These are phyloP conservation scores for Hymenopus coronatus DNA, from an alignment of 2,888 invertebrate species.

Conservation along the genomic window DNA sequence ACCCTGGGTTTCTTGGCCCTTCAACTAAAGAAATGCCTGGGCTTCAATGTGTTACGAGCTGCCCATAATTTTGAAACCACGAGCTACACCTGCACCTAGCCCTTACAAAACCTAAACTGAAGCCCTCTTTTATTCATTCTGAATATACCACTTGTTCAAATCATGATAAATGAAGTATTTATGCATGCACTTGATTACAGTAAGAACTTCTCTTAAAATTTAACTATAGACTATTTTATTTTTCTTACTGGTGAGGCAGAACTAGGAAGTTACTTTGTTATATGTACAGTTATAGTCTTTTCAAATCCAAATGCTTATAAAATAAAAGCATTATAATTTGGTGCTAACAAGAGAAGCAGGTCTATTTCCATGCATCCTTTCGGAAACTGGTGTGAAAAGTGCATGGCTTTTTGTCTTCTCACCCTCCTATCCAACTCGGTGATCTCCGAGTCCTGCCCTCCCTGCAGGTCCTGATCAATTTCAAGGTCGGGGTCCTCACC, in stretches of 20 bases:
- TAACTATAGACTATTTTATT: not conserved
- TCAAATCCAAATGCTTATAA: not conserved
- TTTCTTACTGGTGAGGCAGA: not conserved
- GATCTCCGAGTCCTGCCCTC: slow-evolving; percentile 44
- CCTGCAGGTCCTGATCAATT: slow-evolving; percentile 45
- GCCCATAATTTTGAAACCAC: no score
- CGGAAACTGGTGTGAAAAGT: not conserved
- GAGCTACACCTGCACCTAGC: no score
- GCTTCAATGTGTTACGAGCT: no score
- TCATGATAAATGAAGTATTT: not conserved
- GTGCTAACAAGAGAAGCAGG: not conserved
- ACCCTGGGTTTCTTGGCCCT: no score
- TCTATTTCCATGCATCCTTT: not conserved
- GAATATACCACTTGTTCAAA: not conserved
- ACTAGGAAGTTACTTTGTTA: not conserved
- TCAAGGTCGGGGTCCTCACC: slow-evolving; percentile 66
- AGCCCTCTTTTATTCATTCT: not conserved
- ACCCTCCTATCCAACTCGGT: slow-evolving; percentile 69
- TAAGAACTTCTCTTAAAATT: not conserved
- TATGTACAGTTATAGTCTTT: not conserved
- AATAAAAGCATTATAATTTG: not conserved
- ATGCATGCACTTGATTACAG: not conserved
- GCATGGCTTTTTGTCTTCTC: slow-evolving; percentile 14
- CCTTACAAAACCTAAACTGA: no score
- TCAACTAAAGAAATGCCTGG: no score